A percentile compares a stretch with the other conserved stretches of the same genome.
Evolutionary conservation across 2,888 invertebrate genomes (phyloP).

Genomic region (Torymus aiolomorphi): DNA sequence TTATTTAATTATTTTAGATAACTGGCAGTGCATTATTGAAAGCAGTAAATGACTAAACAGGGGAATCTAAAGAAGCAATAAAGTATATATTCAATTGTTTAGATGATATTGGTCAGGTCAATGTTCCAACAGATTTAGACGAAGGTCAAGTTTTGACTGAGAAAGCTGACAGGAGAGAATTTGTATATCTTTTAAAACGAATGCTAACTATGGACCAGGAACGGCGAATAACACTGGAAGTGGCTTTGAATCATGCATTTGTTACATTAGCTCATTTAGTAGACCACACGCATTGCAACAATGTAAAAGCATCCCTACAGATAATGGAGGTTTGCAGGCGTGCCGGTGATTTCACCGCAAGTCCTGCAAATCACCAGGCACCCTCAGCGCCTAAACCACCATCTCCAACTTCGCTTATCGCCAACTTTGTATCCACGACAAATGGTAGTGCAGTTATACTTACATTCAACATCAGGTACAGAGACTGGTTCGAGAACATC

Average conservation of each 20-base stretch:
- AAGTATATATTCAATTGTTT: constrained; percentile 99
- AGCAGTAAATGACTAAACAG: too few species aligned
- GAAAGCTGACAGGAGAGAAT: constrained; percentile 97
- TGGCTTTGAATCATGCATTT: constrained; percentile 96
- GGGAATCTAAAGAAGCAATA: too few species aligned
- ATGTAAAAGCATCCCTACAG: constrained; percentile 97
- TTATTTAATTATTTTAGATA: too few species aligned
- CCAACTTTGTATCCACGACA: constrained; percentile 86
- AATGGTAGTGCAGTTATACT: constrained; percentile 90
- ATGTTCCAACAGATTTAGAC: constrained; percentile 97
- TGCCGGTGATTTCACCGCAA: constrained; percentile 76
- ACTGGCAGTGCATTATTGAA: too few species aligned
- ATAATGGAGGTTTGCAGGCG: constrained; percentile 92
- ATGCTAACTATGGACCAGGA: constrained; percentile 99
- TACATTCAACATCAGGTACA: constrained; percentile 93
- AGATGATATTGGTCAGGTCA: constrained; percentile 98
- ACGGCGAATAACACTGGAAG: constrained; percentile 94
- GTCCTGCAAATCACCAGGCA: constrained; percentile 78
- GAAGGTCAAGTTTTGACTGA: constrained; percentile 97
- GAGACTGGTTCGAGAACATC: constrained; percentile 83
- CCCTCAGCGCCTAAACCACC: constrained; percentile 75
- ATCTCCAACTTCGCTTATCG: constrained; percentile 81
- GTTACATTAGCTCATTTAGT: constrained; percentile 94
- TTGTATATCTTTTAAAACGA: constrained; percentile 96
- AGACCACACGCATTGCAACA: constrained; percentile 97